Evolutionary conservation across 2,797 vertebrate species (phyloP), one percentile per base, ranked within the genome.

Genomic region (Phyllotis vaccarum): DNA sequence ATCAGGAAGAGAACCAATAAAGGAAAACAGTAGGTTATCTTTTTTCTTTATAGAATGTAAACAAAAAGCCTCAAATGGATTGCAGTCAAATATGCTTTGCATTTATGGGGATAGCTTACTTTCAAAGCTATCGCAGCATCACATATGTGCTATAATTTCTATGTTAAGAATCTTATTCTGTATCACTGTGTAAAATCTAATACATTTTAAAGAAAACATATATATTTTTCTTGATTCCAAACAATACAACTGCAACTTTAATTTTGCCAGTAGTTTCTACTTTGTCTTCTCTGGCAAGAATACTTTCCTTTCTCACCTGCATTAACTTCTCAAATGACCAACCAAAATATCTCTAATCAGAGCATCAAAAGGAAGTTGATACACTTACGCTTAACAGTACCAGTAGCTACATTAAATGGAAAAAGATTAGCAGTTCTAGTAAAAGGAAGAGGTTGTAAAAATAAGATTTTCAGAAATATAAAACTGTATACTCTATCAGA

Each of bases 351-450:
- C 31, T 31, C 43, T 92, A 66, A 82, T 62, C 46, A 88, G 40
- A 93, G 19, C 2, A 91, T 76, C 43, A 91, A 68, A 74, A 89
- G 31, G 10, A 88, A 78, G 43, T 70, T 52, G n/a, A 16, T 27
- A 90, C 29, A 89, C 3, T 86, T 86, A 94, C 91, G 89, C 6
- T 43, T 6, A 90, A 21, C 12, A 83, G 4, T 68, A 10, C 2
- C 62, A 96, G 40, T 2, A 89, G 49, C 52, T 89, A 64, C 13
- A 96, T 92, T 96, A 94, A 89, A 40, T 81, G 3, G 87, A 86
- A 96, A 91, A 94, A 80, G 31, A 76, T 7, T 90, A 96, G 60
- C 14, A 88, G 13, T 91, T 27, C 3, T 93, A 56, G 91, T 80
- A 74, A 91, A 93, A 95, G 58, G 19, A 43, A 96, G 52, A 86